Conservation (phyloP, 2,888 invertebrate genomes). For the Eugnorisma glareosa region DNA sequence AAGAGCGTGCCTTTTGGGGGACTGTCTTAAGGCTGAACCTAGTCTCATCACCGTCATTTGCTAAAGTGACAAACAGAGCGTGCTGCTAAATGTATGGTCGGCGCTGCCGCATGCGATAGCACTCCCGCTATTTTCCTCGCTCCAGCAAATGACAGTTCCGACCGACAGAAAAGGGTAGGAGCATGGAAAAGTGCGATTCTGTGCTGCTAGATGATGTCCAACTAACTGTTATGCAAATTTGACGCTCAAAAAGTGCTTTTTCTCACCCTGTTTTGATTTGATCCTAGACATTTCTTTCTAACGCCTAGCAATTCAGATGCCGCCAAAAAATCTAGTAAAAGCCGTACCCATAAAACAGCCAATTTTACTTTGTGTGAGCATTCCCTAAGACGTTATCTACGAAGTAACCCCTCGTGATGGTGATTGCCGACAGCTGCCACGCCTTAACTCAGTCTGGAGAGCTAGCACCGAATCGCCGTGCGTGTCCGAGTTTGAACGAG, state of each 20-base stretch:
- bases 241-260: background rate
- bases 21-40: background rate
- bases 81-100: background rate
- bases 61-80: background rate
- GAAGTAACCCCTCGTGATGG: conserved; percentile 14
- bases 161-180: background rate
- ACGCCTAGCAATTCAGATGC: background rate
- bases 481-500: conserved; percentile 37
- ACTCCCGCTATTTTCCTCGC: background rate
- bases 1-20: background rate
- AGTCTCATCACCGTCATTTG: background rate
- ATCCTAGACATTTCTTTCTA: background rate
- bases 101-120: background rate
- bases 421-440: conserved; percentile 45
- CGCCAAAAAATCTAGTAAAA: background rate
- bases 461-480: conserved; percentile 8
- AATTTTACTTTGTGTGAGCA: background rate
- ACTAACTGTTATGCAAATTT: background rate
- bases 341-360: background rate
- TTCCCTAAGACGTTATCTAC: conserved; percentile 21
- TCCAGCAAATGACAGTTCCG: background rate
- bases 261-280: background rate
- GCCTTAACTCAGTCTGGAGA: conserved; percentile 30
- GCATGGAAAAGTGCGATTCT: background rate
- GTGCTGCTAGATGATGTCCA: background rate